These are phyloP conservation scores for Cirrhinus molitorella DNA, from an alignment of 2,797 vertebrate species.

Conservation along the genomic window DNA sequence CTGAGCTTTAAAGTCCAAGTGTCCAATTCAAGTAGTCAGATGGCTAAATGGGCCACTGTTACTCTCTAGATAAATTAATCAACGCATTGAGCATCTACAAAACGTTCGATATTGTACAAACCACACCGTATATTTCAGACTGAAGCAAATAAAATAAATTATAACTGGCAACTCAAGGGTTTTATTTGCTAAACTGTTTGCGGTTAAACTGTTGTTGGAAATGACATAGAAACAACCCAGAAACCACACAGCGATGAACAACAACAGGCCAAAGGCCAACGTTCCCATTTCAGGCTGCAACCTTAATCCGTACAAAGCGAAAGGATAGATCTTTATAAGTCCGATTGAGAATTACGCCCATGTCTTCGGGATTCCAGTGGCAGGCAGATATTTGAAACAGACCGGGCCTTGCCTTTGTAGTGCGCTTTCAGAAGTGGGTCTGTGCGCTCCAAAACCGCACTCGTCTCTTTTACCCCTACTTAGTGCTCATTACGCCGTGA, in stretches of 20 bases:
- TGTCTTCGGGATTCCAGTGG: constrained; percentile 56
- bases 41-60: neutral
- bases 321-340: constrained; percentile 46
- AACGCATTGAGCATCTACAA: neutral
- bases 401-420: constrained; percentile 59
- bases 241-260: constrained; percentile 38
- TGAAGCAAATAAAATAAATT: neutral
- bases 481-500: constrained; percentile 63
- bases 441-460: constrained; percentile 61
- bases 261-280: constrained; percentile 46
- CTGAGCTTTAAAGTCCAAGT: neutral
- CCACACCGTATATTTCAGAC: neutral
- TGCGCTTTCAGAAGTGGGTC: constrained; percentile 54
- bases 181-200: constrained; percentile 30
- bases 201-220: constrained; percentile 25
- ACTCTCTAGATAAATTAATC: neutral
- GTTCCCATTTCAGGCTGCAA: constrained; percentile 21
- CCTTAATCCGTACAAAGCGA: constrained; percentile 38
- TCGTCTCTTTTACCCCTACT: constrained; percentile 60
- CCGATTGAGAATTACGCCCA: constrained; percentile 52
- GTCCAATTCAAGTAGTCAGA: neutral
- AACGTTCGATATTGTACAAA: neutral
- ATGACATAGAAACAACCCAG: constrained; percentile 46
- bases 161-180: neutral
- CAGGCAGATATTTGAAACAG: constrained; percentile 63